Percentiles rank a stretch among this genome's conserved stretches.
These are phyloP conservation scores for Passer domesticus DNA, from an alignment of 2,113 vertebrate species.

Conservation along the genomic window DNA sequence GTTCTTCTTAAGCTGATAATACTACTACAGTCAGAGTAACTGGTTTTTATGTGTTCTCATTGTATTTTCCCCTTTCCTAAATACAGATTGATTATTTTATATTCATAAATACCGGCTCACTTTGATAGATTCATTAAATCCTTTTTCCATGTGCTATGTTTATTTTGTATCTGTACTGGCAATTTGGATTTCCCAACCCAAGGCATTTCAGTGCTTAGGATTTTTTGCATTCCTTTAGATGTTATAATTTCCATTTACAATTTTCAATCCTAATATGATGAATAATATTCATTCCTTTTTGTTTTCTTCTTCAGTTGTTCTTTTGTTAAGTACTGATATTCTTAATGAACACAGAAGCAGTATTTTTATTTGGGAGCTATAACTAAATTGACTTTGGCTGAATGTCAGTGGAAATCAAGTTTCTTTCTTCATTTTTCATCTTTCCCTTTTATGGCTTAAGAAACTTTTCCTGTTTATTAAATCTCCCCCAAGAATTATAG, in stretches of 20 bases:
- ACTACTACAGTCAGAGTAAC: not conserved
- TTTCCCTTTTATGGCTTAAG: not conserved
- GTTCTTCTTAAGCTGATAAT: not conserved
- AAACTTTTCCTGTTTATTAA: constrained; percentile 1
- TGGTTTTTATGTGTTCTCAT: not conserved
- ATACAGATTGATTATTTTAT: not conserved
- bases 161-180: not conserved
- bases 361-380: not conserved
- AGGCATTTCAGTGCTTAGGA: not conserved
- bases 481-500: not conserved
- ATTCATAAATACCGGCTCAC: not conserved
- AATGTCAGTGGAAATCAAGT: not conserved
- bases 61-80: not conserved
- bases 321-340: not conserved
- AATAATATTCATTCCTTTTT: not conserved
- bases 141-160: not conserved
- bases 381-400: not conserved
- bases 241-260: not conserved
- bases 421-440: not conserved
- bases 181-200: not conserved
- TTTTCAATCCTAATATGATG: not conserved
- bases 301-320: not conserved
- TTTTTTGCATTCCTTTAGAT: not conserved
- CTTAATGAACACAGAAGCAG: not conserved
- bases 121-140: not conserved